Percentiles rank a stretch among this genome's conserved stretches.
phyloP scores from a whole-genome alignment of 1,140 invertebrate genomes.

The Popillia japonica region DNA sequence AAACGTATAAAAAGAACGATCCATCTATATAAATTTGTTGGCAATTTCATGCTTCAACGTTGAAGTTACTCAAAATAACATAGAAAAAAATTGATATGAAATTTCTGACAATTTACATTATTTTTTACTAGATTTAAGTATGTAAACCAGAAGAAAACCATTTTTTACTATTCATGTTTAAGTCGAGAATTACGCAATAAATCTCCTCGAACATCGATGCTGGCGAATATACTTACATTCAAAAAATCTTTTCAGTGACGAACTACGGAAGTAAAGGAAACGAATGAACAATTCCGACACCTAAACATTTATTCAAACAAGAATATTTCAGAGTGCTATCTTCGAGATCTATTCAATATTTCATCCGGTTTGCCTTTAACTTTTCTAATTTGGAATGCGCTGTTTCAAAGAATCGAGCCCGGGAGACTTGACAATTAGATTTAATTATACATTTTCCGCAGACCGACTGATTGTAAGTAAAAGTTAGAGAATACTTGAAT shows the following conservation, averaged over 20 bases:
- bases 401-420: neutral
- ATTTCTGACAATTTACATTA: too few relatives aligned
- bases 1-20: too few relatives aligned
- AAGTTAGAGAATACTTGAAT: neutral
- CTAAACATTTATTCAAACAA: neutral
- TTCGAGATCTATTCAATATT: constrained; percentile 3
- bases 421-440: neutral
- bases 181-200: neutral
- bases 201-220: neutral
- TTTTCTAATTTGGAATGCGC: neutral
- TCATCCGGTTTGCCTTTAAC: neutral
- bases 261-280: neutral
- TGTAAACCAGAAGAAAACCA: too few relatives aligned
- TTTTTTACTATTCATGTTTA: too few relatives aligned
- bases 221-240: neutral
- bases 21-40: too few relatives aligned
- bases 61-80: too few relatives aligned
- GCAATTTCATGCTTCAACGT: too few relatives aligned
- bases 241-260: neutral
- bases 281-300: neutral
- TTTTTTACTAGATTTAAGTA: too few relatives aligned
- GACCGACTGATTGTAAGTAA: neutral
- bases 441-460: neutral
- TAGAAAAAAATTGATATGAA: too few relatives aligned
- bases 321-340: neutral